Evolutionary conservation across 2,113 vertebrate genomes (phyloP).

Genomic region (Lichenostomus cassidix): DNA sequence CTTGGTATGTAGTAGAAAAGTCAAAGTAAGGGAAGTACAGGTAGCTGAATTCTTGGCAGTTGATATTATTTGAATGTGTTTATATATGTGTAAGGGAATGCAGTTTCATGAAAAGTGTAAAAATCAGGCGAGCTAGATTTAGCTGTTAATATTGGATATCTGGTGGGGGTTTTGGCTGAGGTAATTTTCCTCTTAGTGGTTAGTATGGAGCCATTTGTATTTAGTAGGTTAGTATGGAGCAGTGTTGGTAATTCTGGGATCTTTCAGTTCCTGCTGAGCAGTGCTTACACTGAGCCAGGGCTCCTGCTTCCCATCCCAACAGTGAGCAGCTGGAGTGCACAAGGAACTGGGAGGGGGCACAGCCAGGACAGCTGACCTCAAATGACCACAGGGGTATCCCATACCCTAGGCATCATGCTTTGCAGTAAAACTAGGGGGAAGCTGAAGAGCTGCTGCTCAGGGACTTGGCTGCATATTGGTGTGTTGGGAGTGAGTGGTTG

Average conservation of each 20-base stretch:
- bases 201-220: background rate
- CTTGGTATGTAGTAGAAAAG: background rate
- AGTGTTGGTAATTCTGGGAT: background rate
- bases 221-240: background rate
- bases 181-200: background rate
- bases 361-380: background rate
- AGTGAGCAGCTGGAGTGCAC: background rate
- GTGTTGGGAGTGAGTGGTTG: background rate
- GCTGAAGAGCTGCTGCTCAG: background rate
- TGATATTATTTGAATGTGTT: background rate
- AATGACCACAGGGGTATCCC: background rate
- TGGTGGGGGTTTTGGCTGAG: background rate
- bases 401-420: background rate
- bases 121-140: background rate
- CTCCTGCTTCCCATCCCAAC: background rate
- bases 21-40: background rate
- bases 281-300: background rate
- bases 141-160: background rate
- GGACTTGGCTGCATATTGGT: background rate
- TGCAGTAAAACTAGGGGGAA: background rate
- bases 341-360: background rate
- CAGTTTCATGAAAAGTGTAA: background rate
- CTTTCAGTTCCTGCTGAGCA: background rate
- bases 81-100: background rate
- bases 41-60: background rate